Percentiles rank a stretch among this genome's conserved stretches.
Evolutionary conservation across 2,888 invertebrate species (phyloP).

Genomic region (Dastarcus helophoroides): DNA sequence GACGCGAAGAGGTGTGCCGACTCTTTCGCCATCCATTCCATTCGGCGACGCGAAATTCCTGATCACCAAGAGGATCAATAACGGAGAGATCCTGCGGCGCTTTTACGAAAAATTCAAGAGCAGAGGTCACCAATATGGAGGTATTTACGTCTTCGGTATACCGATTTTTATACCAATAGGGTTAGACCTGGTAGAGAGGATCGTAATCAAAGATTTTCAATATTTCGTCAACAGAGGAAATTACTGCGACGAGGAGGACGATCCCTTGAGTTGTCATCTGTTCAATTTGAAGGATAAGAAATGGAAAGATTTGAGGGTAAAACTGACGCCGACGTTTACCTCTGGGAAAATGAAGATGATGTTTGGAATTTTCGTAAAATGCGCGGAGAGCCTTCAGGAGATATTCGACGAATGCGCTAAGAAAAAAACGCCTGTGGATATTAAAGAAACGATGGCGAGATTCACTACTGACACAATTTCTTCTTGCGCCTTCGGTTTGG

Average conservation of each 20-base stretch:
- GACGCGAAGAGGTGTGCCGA: conserved; percentile 11
- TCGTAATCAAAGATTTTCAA: conserved; percentile 46
- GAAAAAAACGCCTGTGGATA: conserved; percentile 3
- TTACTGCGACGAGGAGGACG: conserved; percentile 42
- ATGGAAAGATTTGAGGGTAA: conserved; percentile 48
- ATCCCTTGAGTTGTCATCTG: conserved; percentile 44
- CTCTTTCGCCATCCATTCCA: conserved; percentile 6
- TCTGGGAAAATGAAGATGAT: conserved; percentile 51
- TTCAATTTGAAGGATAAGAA: conserved; percentile 41
- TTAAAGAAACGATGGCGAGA: conserved; percentile 7
- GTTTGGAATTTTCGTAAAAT: conserved; percentile 44
- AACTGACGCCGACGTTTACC: conserved; percentile 52
- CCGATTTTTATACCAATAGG: conserved; percentile 17
- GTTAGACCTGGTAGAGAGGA: conserved; percentile 23
- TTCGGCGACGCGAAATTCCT: conserved; percentile 11
- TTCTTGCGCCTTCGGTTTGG: conserved; percentile 14
- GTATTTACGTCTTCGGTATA: conserved; percentile 15
- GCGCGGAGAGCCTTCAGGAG: neutral
- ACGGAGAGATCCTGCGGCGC: conserved; percentile 5
- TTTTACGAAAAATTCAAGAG: conserved; percentile 9
- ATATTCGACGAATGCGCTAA: conserved; percentile 3
- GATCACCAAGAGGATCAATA: conserved; percentile 4
- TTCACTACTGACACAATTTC: conserved; percentile 15
- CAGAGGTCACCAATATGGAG: conserved; percentile 13
- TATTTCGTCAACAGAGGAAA: conserved; percentile 49